Base-by-base conservation (phyloP, 2,888 invertebrate genomes). In the Himalopsyche kuldschensis region DNA sequence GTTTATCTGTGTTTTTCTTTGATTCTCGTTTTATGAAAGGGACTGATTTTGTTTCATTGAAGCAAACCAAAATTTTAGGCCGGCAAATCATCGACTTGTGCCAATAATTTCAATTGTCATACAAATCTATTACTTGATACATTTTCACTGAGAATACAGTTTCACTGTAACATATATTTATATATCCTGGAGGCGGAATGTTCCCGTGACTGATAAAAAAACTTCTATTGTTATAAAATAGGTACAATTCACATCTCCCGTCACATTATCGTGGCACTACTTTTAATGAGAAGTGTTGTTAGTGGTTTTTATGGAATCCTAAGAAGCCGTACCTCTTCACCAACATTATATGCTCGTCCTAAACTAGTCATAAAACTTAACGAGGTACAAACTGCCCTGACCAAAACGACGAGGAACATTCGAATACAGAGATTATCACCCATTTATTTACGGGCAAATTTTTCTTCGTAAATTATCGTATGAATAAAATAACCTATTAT, bases 251-350 rank as follows among this genome's bases (percentile, higher is more conserved):
- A 55, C 24, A 55, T 55, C 6, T 0, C 55, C 55, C n/a, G 20
- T 55, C 24, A 55, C 1, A 20, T 55, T 55, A 55, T 20, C 20
- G 55, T 55, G 55, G 55, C 47, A 20, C 20, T 27, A 35, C 63
- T 82, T 78, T 83, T 85, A 85, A 85, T 85, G 84, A 85, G 84
- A 76, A 78, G 69, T 35, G 84, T 84, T 85, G 82, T 84, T 84
- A 85, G 84, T 69, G 82, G 81, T 85, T 85, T 55, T 85, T 79
- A 82, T 85, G 82, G 84, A 84, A 82, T 84, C 84, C 78, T 82
- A 80, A 82, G 85, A 80, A 84, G 82, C 63, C 47, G 20, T 55
- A 55, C 55, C 55, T 55, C 55, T 55, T 55, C 41, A 15, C 32
- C 35, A 32, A 10, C 80, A 69, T 30, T 75, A 76, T 78, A 79